Base-by-base conservation (phyloP, 2,113 vertebrate genomes). In the Procavia capensis region DNA sequence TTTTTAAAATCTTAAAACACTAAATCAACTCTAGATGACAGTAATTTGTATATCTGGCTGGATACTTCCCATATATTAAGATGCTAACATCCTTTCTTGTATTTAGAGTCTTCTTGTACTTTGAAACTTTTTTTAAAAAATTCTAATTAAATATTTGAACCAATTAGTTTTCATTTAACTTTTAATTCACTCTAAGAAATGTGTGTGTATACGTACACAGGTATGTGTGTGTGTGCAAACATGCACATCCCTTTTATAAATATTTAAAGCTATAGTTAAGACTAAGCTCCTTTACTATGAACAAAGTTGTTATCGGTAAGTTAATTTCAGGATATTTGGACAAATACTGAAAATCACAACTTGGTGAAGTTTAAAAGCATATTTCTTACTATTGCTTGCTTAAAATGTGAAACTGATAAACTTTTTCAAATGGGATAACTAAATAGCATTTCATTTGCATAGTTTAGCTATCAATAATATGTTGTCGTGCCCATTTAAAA, bases 151-250 rank as follows among this genome's bases (percentile, higher is more conserved):
- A 74, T 39, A 98, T 98, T 50, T 94, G 93, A 97, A 8, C 54
- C 59, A 64, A 93, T 95, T 96, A 91, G 93, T 93, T 97, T 97
- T 97, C 85, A 90, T 97, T 97, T 97, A 94, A 94, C 50, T 98
- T 98, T 45, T 95, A 93, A 97, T 97, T 97, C 95, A 54, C 86
- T 98, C 83, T 54, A 63, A 79, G 87, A 94, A 86, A 61, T 20
- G 1, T 47, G 27, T 54, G 13, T 74, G 57, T 34, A 16, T 61
- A 10, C 20, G 50, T 54, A 16, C 11, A 16, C 11, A 13, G 3
- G 29, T 4, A 4, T 22, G 13, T 29, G 20, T 47, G 27, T 11
- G 17, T 34, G 7, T 7, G 4, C 13, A 0, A 34, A n/a, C 7
- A 0, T 34, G 36, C 4, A 1, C 9, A 29, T 72, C n/a, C 54